Base-by-base conservation (phyloP, 2,797 vertebrate genomes). In the Antennarius maculatus region DNA sequence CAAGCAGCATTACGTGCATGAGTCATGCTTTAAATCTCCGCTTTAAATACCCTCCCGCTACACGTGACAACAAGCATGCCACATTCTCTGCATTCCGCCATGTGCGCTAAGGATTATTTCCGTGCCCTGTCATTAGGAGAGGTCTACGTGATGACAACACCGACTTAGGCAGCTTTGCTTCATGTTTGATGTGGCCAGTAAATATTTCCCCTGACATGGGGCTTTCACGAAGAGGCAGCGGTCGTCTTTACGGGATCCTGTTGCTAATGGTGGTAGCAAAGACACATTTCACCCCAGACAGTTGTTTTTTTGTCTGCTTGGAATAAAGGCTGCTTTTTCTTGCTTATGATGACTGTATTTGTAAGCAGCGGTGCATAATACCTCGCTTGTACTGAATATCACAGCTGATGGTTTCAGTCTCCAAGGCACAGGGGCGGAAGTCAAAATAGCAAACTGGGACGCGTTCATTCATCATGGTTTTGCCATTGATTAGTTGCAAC, bases 151-250 rank as follows among this genome's bases (percentile, higher is more conserved):
- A 88, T 88, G 90, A 91, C 89, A 91, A 81, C 87, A 83, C 63
- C 9, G 83, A 74, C 81, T 83, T 37, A 66, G 76, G 60, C 78
- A 74, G 77, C 83, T 87, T 79, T 76, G 28, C 76, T 54, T 73
- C 48, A 54, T 29, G 73, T 86, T 88, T 89, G 85, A 91, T 89
- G 85, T 82, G 80, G 84, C 73, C 82, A 82, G 82, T 81, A 88
- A 87, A 89, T 86, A 86, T 86, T 79, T 81, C 74, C 74, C 68
- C 71, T 59, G 76, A 79, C 76, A 55, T 11, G 54, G 64, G 67
- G 62, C 69, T 78, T 74, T 77, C 18, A 28, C 29, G 27, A 66
- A 64, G 72, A 41, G 6, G 73, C 28, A 28, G 79, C 57, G 14
- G 5, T 23, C 61, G 71, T 80, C 63, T 69, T 83, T 79, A 61